Evolutionary conservation across 1,140 invertebrate species (phyloP).

Genomic region (Spodoptera litura): DNA sequence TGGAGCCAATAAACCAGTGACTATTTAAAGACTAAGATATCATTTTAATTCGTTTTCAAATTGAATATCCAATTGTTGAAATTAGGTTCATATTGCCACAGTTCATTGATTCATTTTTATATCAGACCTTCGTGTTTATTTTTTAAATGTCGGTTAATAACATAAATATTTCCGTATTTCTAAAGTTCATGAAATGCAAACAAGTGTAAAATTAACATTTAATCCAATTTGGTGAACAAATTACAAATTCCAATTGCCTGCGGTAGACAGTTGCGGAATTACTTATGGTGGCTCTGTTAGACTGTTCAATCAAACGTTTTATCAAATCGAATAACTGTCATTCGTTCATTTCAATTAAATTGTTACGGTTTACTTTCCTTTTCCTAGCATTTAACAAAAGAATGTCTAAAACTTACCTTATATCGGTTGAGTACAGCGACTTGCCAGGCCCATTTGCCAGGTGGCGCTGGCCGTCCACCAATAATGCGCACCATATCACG

Average conservation of each 20-base stretch:
- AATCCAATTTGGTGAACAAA: slow-evolving; percentile 12
- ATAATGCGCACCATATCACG: slow-evolving; percentile 91
- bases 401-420: slow-evolving; percentile 85
- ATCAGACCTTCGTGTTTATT: background rate
- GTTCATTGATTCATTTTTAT: background rate
- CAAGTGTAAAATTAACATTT: background rate
- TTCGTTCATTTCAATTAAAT: too few species aligned
- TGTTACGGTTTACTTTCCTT: too few species aligned
- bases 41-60: too few species aligned
- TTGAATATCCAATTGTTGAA: too few species aligned
- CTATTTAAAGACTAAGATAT: too few species aligned
- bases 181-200: background rate
- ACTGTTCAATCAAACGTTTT: too few species aligned
- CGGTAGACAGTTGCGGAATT: too few species aligned
- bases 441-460: slow-evolving; percentile 97
- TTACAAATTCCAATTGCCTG: background rate
- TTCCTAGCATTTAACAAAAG: too few species aligned
- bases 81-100: too few species aligned
- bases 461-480: slow-evolving; percentile 91
- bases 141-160: background rate
- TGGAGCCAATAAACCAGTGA: too few species aligned
- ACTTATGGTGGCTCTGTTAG: too few species aligned
- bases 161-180: background rate
- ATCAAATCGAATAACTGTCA: too few species aligned
- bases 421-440: slow-evolving; percentile 95